Evolutionary conservation across 2,797 vertebrate genomes (phyloP).

Genomic region (Neoniphon sammara): DNA sequence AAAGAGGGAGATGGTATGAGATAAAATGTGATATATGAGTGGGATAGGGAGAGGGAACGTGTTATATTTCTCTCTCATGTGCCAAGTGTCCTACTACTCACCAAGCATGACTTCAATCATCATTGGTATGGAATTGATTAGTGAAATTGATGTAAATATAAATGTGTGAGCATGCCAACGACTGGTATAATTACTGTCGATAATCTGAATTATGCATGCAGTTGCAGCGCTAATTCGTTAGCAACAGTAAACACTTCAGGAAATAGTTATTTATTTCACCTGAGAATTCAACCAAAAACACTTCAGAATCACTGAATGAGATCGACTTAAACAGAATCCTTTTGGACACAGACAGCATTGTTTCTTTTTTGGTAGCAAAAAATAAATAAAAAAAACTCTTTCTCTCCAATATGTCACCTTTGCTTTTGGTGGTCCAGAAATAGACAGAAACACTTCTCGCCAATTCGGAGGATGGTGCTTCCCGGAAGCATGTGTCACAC

Average conservation of each 20-base stretch:
- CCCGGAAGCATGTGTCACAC: conserved; percentile 47
- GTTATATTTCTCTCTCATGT: conserved; percentile 30
- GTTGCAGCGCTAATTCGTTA: conserved; percentile 10
- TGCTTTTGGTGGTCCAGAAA: conserved; percentile 27
- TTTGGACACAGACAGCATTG: not conserved
- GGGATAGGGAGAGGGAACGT: conserved; percentile 12
- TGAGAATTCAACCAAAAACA: conserved; percentile 1
- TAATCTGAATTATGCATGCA: conserved; percentile 42
- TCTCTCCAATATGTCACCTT: conserved; percentile 15
- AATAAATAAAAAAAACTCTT: no score
- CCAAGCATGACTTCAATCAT: conserved; percentile 52
- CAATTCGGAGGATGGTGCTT: conserved; percentile 25
- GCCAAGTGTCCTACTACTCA: conserved; percentile 32
- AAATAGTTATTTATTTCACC: conserved; percentile 8
- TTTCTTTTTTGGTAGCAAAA: not conserved
- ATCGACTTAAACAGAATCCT: not conserved
- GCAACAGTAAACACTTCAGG: conserved; percentile 37
- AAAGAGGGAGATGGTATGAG: conserved; percentile 41
- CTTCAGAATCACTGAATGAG: not conserved
- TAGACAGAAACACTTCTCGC: conserved; percentile 29
- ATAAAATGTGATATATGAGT: conserved; percentile 45
- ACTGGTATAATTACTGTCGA: conserved; percentile 58
- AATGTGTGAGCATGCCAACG: conserved; percentile 51
- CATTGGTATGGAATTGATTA: conserved; percentile 57
- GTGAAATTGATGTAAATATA: conserved; percentile 49